Evolutionary conservation across 1,140 invertebrate genomes (phyloP).

Genomic region (Cataglyphis hispanica): DNA sequence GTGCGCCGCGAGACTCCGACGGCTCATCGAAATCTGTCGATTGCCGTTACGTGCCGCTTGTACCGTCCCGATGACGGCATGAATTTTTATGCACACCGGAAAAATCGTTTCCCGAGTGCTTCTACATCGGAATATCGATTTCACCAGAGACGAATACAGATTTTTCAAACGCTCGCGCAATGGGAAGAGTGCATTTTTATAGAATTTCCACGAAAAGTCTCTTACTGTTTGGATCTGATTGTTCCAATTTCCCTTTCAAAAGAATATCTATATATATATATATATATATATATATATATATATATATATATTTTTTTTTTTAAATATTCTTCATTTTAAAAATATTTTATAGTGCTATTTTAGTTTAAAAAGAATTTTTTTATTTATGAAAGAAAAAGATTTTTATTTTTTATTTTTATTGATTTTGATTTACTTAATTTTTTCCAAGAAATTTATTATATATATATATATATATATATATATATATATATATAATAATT

Average conservation of each 20-base stretch:
- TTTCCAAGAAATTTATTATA: too few species aligned
- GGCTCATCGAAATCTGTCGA: slow-evolving; percentile 51
- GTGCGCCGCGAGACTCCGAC: slow-evolving; percentile 31
- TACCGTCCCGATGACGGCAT: slow-evolving; percentile 50
- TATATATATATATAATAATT: not conserved
- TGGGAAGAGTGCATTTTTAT: slow-evolving; percentile 34
- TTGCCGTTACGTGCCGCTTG: slow-evolving; percentile 56
- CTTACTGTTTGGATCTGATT: not conserved
- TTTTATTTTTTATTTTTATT: too few species aligned
- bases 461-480: not conserved
- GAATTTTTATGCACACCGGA: slow-evolving; percentile 52
- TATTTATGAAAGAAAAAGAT: too few species aligned
- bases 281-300: too few species aligned
- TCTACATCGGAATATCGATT: slow-evolving; percentile 59
- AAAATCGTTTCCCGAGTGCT: slow-evolving; percentile 55
- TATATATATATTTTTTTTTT: too few species aligned
- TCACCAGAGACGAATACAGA: slow-evolving; percentile 1
- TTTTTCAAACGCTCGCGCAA: slow-evolving; percentile 26
- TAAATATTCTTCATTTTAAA: too few species aligned
- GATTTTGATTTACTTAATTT: too few species aligned
- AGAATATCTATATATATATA: not conserved
- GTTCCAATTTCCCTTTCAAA: not conserved
- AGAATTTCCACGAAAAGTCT: not conserved
- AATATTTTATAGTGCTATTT: too few species aligned
- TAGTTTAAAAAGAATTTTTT: too few species aligned